Evolutionary conservation across 64 coral and sea anemone species (phyloP), one percentile per base, ranked within the genome.

Genomic region (Cladopsammia gracilis): DNA sequence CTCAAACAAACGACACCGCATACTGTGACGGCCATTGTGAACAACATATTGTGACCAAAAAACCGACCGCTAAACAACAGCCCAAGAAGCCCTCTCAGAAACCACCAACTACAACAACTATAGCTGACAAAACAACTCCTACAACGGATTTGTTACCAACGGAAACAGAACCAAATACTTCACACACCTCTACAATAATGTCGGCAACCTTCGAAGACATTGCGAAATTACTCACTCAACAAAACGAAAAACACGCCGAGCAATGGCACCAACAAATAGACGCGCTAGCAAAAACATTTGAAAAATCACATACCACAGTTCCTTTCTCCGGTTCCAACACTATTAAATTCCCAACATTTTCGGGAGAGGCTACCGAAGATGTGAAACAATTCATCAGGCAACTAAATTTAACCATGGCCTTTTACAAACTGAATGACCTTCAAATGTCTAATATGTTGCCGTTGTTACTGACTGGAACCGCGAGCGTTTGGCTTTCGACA

Each of bases 401-500:
- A 52, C 77, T 90, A 18, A 61, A 90, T 64, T 79, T 64, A 59
- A 77, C 75, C 15, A 56, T 73, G 8, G 48, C 59, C 14, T 90
- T 79, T 24, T 90, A 74, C 10, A 25, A 74, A 20, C 66, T 71
- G 73, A 90, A 78, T 64, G 47, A 90, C 6, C 58, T 48, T 45
- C 42, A 51, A 51, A 76, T 34, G 49, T 8, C 49, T 48, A 10
- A 44, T 18, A 44, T 62, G 15, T 57, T 89, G 15, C 72, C 72
- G 7, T n/a, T 89, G 53, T 12, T 89, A 8, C 10, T 73, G 13
- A 60, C 65, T 0, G 64, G 57, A 20, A 73, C 83, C 23, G 89
- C 89, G 51, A 91, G 49, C 20, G 51, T 69, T 20, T 91, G 89
- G 78, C 59, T 81, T 23, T 70, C 75, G 13, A 15, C 70, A 74